Conservation (phyloP, 1,140 invertebrate species). For the Frieseomelitta varia region DNA sequence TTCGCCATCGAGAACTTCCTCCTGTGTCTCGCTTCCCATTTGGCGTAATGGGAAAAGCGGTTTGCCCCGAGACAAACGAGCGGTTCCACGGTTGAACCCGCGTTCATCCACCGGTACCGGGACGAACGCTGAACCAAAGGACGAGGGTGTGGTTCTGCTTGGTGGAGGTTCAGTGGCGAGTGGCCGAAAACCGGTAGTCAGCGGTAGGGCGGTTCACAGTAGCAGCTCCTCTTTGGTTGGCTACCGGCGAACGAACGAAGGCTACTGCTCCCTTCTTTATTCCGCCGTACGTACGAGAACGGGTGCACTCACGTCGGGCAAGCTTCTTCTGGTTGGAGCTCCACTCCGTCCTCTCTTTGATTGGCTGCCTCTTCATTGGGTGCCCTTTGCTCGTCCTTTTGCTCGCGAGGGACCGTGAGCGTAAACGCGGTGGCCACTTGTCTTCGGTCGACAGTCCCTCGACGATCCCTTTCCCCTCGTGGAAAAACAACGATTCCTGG, state of each 20-base stretch:
- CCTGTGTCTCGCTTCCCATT: too few species aligned
- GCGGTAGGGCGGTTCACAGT: slow-evolving; percentile 81
- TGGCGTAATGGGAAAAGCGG: background rate
- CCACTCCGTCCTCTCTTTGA: slow-evolving; percentile 65
- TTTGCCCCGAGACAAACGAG: slow-evolving; percentile 26
- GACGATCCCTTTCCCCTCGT: background rate
- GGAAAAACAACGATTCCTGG: background rate
- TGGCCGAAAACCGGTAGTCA: slow-evolving; percentile 81
- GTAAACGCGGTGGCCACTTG: slow-evolving; percentile 21
- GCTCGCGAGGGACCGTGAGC: slow-evolving; percentile 22
- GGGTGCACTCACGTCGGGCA: slow-evolving; percentile 75
- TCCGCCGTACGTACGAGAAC: slow-evolving; percentile 71
- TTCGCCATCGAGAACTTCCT: background rate
- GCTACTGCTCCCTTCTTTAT: slow-evolving; percentile 76
- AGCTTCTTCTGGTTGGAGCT: slow-evolving; percentile 72
- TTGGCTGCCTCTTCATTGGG: slow-evolving; percentile 60
- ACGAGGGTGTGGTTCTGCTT: slow-evolving; percentile 61
- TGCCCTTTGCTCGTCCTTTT: slow-evolving; percentile 56
- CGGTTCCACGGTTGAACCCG: background rate
- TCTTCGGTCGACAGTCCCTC: background rate
- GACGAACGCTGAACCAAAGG: slow-evolving; percentile 16
- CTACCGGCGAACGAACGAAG: slow-evolving; percentile 72
- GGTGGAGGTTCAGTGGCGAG: slow-evolving; percentile 68
- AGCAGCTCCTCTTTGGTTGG: slow-evolving; percentile 80
- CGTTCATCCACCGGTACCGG: slow-evolving; percentile 12